Percentiles rank a stretch among this genome's conserved stretches.
Evolutionary conservation across 2,797 vertebrate genomes (phyloP).

Genomic region (Chaenodraco wilsoni): DNA sequence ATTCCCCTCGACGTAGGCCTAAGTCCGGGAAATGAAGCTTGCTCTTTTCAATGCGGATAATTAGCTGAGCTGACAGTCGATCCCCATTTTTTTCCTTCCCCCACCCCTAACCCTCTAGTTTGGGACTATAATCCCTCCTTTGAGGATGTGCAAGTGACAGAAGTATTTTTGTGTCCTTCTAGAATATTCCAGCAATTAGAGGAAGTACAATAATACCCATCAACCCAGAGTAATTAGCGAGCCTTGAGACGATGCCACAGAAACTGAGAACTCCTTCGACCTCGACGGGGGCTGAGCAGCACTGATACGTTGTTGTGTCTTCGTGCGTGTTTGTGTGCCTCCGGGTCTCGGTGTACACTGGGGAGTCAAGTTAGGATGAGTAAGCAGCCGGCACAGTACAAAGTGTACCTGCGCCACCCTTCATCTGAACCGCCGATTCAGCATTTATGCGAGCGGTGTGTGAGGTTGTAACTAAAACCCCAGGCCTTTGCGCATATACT

Average conservation of each 20-base stretch:
- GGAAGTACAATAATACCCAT: constrained; percentile 71
- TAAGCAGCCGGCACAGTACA: constrained; percentile 59
- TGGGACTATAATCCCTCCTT: constrained; percentile 77
- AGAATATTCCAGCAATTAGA: constrained; percentile 77
- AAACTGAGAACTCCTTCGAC: constrained; percentile 71
- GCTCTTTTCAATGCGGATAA: constrained; percentile 82
- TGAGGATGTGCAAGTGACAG: constrained; percentile 71
- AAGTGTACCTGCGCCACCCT: constrained; percentile 50
- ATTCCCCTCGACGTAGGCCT: constrained; percentile 72
- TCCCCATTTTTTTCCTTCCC: constrained; percentile 57
- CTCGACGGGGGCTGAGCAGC: constrained; percentile 45
- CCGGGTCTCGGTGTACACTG: constrained; percentile 36
- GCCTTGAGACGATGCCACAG: constrained; percentile 58
- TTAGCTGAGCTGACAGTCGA: constrained; percentile 83
- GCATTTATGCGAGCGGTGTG: constrained; percentile 19
- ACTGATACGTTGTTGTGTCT: constrained; percentile 40
- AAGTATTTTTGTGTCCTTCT: constrained; percentile 64
- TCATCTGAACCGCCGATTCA: constrained; percentile 43
- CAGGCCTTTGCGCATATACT: neutral
- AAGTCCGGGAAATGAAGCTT: constrained; percentile 77
- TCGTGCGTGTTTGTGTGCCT: constrained; percentile 39
- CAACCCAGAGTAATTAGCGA: constrained; percentile 74
- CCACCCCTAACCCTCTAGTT: constrained; percentile 41
- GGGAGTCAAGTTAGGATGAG: constrained; percentile 71
- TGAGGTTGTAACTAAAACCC: constrained; percentile 32